Evolutionary conservation across 2,888 invertebrate genomes (phyloP).

Genomic region (Synanthedon andrenaeformis): DNA sequence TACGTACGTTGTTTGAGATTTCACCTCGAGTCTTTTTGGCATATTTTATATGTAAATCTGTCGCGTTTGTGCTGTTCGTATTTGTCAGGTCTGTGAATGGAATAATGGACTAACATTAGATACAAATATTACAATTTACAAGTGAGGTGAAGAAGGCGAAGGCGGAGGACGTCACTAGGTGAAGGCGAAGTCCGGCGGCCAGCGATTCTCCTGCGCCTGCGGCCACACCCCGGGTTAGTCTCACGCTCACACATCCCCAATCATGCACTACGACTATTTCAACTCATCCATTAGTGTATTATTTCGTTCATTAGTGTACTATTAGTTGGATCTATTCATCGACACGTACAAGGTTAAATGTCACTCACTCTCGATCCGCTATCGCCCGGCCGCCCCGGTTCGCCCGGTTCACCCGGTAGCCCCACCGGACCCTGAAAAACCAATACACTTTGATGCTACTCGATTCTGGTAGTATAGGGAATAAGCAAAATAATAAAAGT

Average conservation of each 20-base stretch:
- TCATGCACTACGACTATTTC: not conserved
- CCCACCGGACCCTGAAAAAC: conserved; percentile 77
- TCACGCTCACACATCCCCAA: not conserved
- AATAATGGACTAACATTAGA: conserved; percentile 9
- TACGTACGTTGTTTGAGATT: no score
- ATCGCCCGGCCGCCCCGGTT: conserved; percentile 79
- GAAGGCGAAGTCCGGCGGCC: conserved; percentile 61
- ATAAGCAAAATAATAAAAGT: no score
- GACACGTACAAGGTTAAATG: no score
- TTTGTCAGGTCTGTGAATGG: no score
- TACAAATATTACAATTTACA: conserved; percentile 40
- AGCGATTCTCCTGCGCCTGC: conserved; percentile 55
- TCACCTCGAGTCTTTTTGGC: no score
- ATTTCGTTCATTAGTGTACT: no score
- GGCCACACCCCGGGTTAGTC: conserved; percentile 15
- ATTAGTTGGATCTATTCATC: no score
- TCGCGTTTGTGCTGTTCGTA: no score
- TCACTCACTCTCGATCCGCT: conserved; percentile 82
- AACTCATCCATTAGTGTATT: not conserved
- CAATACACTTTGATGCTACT: no score
- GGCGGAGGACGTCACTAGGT: conserved; percentile 35
- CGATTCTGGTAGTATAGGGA: no score
- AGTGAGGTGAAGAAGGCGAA: conserved; percentile 5
- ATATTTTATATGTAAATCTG: no score
- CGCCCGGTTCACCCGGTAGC: conserved; percentile 68